phyloP scores from a whole-genome alignment of 2,113 vertebrate genomes.

The Sciurus niger region DNA sequence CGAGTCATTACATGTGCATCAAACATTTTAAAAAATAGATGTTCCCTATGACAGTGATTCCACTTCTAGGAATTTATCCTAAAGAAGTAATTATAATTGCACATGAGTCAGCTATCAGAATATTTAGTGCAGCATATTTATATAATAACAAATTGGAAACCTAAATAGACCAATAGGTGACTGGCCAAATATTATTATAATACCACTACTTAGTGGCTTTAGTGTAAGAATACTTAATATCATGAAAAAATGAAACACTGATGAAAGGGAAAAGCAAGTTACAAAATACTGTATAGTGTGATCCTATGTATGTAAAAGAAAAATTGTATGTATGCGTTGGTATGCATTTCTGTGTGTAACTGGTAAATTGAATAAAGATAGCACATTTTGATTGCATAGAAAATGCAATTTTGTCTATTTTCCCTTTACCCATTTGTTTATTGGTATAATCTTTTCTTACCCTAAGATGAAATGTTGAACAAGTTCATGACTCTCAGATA shows the following conservation, averaged over 20 bases:
- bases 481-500: neutral
- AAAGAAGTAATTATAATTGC: neutral
- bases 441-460: neutral
- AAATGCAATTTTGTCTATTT: slow-evolving; percentile 46
- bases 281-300: slow-evolving; percentile 7
- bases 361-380: neutral
- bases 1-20: neutral
- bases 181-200: neutral
- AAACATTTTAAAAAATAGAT: neutral
- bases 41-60: neutral
- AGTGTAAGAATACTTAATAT: neutral
- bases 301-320: neutral
- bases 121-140: neutral
- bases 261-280: slow-evolving; percentile 40
- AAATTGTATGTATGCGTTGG: neutral
- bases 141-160: slow-evolving; percentile 46
- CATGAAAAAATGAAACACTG: neutral
- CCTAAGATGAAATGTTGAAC: neutral
- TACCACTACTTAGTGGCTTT: neutral
- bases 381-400: neutral
- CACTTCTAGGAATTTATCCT: slow-evolving; percentile 55
- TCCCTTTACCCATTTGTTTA: neutral
- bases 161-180: slow-evolving; percentile 13
- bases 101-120: slow-evolving; percentile 1
- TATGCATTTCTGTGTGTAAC: neutral